phyloP scores from a whole-genome alignment of 1,140 invertebrate genomes.

The Drosophila murphyi region DNA sequence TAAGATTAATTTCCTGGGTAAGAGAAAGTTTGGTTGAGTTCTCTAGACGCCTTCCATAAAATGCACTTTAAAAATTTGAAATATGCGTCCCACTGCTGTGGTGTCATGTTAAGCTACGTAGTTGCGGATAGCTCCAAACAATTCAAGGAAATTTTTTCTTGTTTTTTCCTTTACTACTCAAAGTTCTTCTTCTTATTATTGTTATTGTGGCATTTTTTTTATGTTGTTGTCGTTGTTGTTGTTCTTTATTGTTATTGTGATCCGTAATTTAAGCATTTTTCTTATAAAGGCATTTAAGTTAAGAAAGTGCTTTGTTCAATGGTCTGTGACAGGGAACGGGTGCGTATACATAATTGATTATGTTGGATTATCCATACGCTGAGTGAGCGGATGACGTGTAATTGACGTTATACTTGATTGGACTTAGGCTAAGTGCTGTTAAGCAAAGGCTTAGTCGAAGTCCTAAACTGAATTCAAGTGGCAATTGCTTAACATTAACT shows the following conservation, averaged over 20 bases:
- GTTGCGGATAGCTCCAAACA: slow-evolving; percentile 5
- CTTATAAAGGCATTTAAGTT: slow-evolving; percentile 9
- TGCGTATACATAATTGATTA: slow-evolving; percentile 72
- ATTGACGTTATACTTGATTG: slow-evolving; percentile 40
- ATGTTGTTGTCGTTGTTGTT: slow-evolving; percentile 5
- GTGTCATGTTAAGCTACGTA: slow-evolving; percentile 26
- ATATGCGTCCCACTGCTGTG: slow-evolving; percentile 31
- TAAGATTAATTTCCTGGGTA: slow-evolving; percentile 49
- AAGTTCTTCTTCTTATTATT: slow-evolving; percentile 5
- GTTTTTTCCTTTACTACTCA: not conserved
- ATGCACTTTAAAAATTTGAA: slow-evolving; percentile 40
- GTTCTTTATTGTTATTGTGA: not conserved
- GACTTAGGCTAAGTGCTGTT: slow-evolving; percentile 27
- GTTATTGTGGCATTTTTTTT: slow-evolving; percentile 7
- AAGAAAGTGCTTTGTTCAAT: slow-evolving; percentile 19
- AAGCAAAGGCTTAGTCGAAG: not conserved
- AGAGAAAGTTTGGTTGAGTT: slow-evolving; percentile 22
- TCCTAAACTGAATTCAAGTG: not conserved
- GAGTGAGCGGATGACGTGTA: slow-evolving; percentile 32
- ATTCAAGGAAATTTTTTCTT: not conserved
- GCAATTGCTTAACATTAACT: not conserved
- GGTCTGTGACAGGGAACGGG: not conserved
- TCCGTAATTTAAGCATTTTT: slow-evolving; percentile 10
- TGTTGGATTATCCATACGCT: slow-evolving; percentile 59
- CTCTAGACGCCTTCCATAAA: slow-evolving; percentile 24